Base-by-base conservation (phyloP, 2,113 vertebrate species). In the Neopipo cinnamomea region DNA sequence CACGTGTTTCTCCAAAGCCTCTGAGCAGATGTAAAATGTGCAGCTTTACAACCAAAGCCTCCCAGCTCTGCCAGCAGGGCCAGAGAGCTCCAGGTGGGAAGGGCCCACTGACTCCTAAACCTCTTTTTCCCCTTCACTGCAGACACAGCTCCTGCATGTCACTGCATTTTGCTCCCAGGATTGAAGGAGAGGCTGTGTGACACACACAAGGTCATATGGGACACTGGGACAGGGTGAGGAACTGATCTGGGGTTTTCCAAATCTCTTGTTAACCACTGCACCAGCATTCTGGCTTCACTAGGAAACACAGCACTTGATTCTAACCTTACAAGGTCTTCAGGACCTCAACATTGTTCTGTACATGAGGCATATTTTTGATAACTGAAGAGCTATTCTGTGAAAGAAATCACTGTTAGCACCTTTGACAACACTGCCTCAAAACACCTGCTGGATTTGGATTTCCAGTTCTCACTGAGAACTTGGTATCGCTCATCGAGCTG, bases 101-200 rank as follows among this genome's bases (percentile, higher is more conserved):
- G 35, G 20, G 31, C 1, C 25, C 35, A 23, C 37, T 25, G 56
- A 33, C 35, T 42, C 62, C 86, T 56, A 7, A 49, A 75, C 16
- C 62, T 63, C 56, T 6, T 6, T 9, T 28, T 50, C 37, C 4
- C 1, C 24, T 2, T 18, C 18, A 18, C 47, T 21, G 11, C 1
- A 70, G 35, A 11, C 46, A 17, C 3, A 7, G 50, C 35, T 16
- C n/a, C n/a, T n/a, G n/a, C n/a, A n/a, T n/a, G 24, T 23, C 56
- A n/a, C n/a, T 37, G 62, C 21, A 8, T 46, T 53, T 8, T 37
- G 72, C 70, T 25, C 11, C 11, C 3, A 62, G 77, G 24, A 8
- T 56, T 39, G 62, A 62, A 37, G 61, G n/a, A 67, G 66, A 52
- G 47, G 39, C 56, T 49, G 21, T 9, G 14, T 12, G 77, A 31